phyloP scores from a whole-genome alignment of 2,113 vertebrate genomes.

The Pipa parva region DNA sequence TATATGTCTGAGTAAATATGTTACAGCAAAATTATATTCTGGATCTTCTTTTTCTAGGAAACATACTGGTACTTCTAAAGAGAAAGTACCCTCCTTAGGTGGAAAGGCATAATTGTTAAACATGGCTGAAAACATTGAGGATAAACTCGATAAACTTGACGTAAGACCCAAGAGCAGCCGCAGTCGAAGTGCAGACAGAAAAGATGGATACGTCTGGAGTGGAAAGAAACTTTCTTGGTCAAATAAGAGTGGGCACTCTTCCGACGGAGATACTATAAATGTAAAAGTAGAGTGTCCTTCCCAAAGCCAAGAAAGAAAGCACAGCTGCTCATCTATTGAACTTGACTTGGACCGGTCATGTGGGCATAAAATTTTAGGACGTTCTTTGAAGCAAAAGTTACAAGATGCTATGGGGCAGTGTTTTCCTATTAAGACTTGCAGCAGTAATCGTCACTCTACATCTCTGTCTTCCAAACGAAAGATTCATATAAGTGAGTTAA shows the following conservation, averaged over 20 bases:
- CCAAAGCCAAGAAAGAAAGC: constrained; percentile 77
- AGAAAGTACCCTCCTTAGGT: neutral
- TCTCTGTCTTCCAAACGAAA: constrained; percentile 86
- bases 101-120: constrained; percentile 12
- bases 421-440: constrained; percentile 83
- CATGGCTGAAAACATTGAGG: constrained; percentile 75
- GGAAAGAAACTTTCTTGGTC: constrained; percentile 86
- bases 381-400: constrained; percentile 89
- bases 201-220: constrained; percentile 83
- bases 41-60: neutral
- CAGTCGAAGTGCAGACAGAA: constrained; percentile 86
- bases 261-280: constrained; percentile 58
- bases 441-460: constrained; percentile 67
- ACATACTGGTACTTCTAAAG: neutral
- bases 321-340: constrained; percentile 76
- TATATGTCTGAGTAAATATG: no score
- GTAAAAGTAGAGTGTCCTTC: constrained; percentile 55
- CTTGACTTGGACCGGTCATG: constrained; percentile 72
- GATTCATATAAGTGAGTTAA: constrained; percentile 91
- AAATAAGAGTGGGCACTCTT: constrained; percentile 62
- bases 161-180: constrained; percentile 82
- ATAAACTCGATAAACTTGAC: constrained; percentile 65
- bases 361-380: constrained; percentile 77
- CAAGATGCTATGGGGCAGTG: constrained; percentile 93
- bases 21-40: neutral